These are phyloP conservation scores for Trachymyrmex septentrionalis DNA, from an alignment of 1,140 invertebrate genomes.

Conservation along the genomic window DNA sequence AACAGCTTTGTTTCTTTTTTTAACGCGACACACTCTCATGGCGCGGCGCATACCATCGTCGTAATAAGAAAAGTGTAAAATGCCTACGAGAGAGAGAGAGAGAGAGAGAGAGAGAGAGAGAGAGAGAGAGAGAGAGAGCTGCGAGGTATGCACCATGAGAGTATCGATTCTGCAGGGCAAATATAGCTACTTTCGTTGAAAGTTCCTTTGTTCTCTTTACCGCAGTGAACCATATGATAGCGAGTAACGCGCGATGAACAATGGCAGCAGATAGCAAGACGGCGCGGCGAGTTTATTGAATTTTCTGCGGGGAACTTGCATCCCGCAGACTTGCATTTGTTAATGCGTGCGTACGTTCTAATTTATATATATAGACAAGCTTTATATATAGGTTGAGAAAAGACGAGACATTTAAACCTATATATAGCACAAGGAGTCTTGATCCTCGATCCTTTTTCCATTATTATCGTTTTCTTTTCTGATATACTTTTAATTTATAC, in stretches of 20 bases:
- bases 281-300: slow-evolving; percentile 43
- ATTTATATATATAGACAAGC: neutral
- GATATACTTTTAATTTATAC: neutral
- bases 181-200: slow-evolving; percentile 68
- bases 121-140: slow-evolving; percentile 23
- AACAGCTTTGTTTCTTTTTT: slow-evolving; percentile 5
- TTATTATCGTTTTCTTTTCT: neutral
- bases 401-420: neutral
- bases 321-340: neutral
- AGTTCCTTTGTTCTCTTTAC: slow-evolving; percentile 68
- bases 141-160: slow-evolving; percentile 65
- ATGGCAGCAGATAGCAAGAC: slow-evolving; percentile 56
- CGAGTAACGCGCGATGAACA: slow-evolving; percentile 52
- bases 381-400: neutral
- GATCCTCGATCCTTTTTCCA: neutral
- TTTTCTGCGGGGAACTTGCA: slow-evolving; percentile 43
- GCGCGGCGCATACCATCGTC: neutral
- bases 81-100: slow-evolving; percentile 30
- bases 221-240: slow-evolving; percentile 59
- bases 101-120: slow-evolving; percentile 13
- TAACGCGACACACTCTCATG: neutral
- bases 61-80: slow-evolving; percentile 64
- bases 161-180: slow-evolving; percentile 70
- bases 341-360: neutral
- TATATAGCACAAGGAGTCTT: neutral